Base-by-base conservation (phyloP, 2,797 vertebrate genomes). In the Mastacembelus armatus region DNA sequence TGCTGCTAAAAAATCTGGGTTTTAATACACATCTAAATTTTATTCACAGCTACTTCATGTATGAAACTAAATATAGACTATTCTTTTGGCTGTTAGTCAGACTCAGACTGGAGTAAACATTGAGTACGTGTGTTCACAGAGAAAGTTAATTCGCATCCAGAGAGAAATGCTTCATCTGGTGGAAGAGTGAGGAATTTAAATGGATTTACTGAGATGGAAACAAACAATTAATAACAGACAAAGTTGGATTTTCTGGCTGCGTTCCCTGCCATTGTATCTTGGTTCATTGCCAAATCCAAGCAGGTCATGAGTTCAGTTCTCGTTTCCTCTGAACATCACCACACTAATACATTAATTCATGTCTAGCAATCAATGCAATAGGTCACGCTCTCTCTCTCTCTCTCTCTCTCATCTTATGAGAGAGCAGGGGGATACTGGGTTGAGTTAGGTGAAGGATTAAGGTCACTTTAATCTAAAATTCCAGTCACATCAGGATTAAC, bases 401-500 rank as follows among this genome's bases (percentile, higher is more conserved):
- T 19, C 42, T 14, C 24, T 8, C 45, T 38, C n/a, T 26, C 55
- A 40, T 38, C 30, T 11, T 3, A 7, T 54, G 61, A 66, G 39
- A 50, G 33, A 14, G 51, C 36, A 9, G 29, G 4, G 11, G 42
- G 48, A 44, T 57, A 47, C 12, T 65, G 66, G 66, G 59, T 56
- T 66, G 68, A 67, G 62, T 67, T 69, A 87, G 77, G 87, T 87
- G 77, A 81, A 68, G 75, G 86, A 88, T 88, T 88, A 88, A 87
- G 85, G 88, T 88, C 83, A 86, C 66, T 77, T 78, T 81, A 84
- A 84, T 87, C 85, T 71, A 80, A n/a, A 87, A 89, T 80, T 86
- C 77, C 73, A 77, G 74, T 83, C 74, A 75, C 84, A 85, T 75
- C 69, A 21, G 80, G 78, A 80, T 67, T 79, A 62, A 48, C 66